A percentile compares a stretch with the other conserved stretches of the same genome.
Evolutionary conservation across 2,113 vertebrate genomes (phyloP).

Genomic region (Tyto alba): DNA sequence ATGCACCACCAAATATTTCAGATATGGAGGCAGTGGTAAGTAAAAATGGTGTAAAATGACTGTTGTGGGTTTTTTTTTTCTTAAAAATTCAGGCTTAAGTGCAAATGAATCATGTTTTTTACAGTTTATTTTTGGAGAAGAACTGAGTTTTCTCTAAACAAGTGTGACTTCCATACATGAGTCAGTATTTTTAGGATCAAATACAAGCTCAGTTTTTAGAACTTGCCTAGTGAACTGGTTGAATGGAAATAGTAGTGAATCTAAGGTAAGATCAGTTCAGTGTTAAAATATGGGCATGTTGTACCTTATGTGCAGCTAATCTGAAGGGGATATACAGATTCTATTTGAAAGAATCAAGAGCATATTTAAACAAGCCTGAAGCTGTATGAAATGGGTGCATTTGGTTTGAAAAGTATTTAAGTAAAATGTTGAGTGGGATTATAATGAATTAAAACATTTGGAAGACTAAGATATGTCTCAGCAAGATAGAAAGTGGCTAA

Average conservation of each 20-base stretch:
- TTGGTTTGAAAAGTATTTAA: background rate
- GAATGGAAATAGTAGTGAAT: background rate
- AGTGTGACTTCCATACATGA: background rate
- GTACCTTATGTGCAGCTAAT: background rate
- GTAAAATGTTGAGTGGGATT: background rate
- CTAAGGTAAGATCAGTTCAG: background rate
- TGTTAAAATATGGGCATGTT: background rate
- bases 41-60: background rate
- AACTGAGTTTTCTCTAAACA: background rate
- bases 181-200: background rate
- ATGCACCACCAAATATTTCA: slow-evolving; percentile 83
- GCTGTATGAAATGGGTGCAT: background rate
- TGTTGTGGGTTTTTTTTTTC: background rate
- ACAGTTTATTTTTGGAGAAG: background rate
- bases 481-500: background rate
- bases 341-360: background rate
- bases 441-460: background rate
- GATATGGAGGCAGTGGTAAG: slow-evolving; percentile 98
- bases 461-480: background rate
- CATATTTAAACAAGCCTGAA: background rate
- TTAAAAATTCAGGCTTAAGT: background rate
- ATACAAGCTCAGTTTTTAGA: background rate
- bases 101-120: background rate
- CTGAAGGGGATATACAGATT: background rate
- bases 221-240: background rate